A percentile compares a stretch with the other conserved stretches of the same genome.
Conservation (phyloP, 2,888 invertebrate genomes). For the Torymus aiolomorphi region DNA sequence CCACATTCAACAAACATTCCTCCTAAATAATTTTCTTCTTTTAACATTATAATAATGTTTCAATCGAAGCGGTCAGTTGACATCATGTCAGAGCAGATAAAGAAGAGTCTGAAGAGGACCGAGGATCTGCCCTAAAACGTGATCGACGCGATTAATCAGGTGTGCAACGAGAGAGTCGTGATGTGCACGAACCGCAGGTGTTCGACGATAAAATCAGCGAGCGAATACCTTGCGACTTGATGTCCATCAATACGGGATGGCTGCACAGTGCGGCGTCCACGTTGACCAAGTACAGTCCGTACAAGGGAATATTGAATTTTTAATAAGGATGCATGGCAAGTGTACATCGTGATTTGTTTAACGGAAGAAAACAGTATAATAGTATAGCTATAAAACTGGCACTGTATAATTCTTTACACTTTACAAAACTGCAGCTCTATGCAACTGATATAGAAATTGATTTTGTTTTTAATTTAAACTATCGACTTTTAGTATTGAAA, state of each 20-base stretch:
- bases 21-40: neutral
- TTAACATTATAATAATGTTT: slow-evolving; percentile 3
- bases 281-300: slow-evolving; percentile 53
- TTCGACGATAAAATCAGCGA: slow-evolving; percentile 30
- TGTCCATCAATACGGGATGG: slow-evolving; percentile 32
- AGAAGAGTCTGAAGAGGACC: slow-evolving; percentile 9
- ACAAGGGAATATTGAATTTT: slow-evolving; percentile 50
- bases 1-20: neutral
- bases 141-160: slow-evolving; percentile 37
- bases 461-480: neutral
- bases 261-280: slow-evolving; percentile 45
- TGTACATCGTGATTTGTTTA: neutral
- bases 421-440: too few relatives aligned
- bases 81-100: neutral
- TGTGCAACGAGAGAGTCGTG: slow-evolving; percentile 46
- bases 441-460: neutral
- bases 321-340: slow-evolving; percentile 46
- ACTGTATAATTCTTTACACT: too few relatives aligned
- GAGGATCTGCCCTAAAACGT: slow-evolving; percentile 39
- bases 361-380: too few relatives aligned
- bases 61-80: slow-evolving; percentile 8
- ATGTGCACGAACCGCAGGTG: slow-evolving; percentile 26
- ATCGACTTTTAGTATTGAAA: slow-evolving; percentile 35
- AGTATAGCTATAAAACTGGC: too few relatives aligned
- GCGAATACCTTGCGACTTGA: slow-evolving; percentile 45